Evolutionary conservation across 2,888 invertebrate species (phyloP).

Genomic region (Aphrophora alni): DNA sequence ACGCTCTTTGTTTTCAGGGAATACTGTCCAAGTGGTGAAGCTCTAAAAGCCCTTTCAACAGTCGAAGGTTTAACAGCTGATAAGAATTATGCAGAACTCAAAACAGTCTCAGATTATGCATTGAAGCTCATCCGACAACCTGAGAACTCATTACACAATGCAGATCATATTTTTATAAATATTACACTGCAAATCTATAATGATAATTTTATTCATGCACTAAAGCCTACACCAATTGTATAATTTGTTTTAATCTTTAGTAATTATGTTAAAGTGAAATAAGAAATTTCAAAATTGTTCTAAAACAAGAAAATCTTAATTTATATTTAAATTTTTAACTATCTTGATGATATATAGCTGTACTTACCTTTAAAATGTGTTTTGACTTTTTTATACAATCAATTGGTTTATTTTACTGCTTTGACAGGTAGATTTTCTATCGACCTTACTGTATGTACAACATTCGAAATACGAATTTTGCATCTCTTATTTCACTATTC

Average conservation of each 20-base stretch:
- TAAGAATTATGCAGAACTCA: constrained; percentile 59
- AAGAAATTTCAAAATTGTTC: neutral
- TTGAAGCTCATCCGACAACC: constrained; percentile 61
- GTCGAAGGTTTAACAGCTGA: constrained; percentile 57
- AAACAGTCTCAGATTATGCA: constrained; percentile 57
- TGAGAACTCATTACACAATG: constrained; percentile 64
- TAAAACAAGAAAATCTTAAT: neutral
- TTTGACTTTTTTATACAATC: too few species aligned
- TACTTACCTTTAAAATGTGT: neutral
- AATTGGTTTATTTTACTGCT: too few species aligned
- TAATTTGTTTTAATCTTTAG: neutral
- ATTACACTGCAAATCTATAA: constrained; percentile 62
- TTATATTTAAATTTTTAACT: neutral
- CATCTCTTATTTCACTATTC: too few species aligned
- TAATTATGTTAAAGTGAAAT: neutral
- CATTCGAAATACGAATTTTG: too few species aligned
- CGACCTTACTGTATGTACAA: too few species aligned
- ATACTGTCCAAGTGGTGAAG: constrained; percentile 57
- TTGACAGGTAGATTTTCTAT: too few species aligned
- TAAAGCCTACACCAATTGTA: neutral
- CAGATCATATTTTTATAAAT: constrained; percentile 58
- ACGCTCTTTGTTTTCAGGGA: constrained; percentile 52
- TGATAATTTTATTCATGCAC: constrained; percentile 48
- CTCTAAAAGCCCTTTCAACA: constrained; percentile 57
- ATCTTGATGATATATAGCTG: neutral